Base-by-base conservation (phyloP, 1,140 invertebrate species). In the Leguminivora glycinivorella region DNA sequence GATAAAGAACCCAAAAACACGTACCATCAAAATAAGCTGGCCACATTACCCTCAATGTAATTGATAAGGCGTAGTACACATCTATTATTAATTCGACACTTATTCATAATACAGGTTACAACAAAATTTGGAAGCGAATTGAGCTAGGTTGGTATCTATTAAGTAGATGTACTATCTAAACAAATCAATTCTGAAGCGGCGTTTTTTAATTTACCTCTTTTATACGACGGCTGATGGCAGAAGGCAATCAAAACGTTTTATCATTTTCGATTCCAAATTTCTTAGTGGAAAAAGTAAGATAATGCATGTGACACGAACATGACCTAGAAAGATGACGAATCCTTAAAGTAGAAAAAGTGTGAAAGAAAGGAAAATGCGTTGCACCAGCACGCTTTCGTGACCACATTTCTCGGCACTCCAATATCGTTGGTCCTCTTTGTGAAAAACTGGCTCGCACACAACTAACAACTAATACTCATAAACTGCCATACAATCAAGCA, bases 1-100 rank as follows among this genome's bases (percentile, higher is more conserved):
- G 80, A 87, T 78, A 86, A 86, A 86, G 68, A 88, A 77, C 78
- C 78, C 69, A 81, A 75, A 72, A 73, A 81, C 76, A 82, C 77
- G 75, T 79, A 72, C 76, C 77, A 79, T 52, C 75, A 85, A 76
- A 68, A 84, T 76, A 80, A 72, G 75, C 56, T 78, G 70, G 70
- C 77, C 73, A 83, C 47, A 7, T 52, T 5, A 52, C 17, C 43
- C 43, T 47, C n/a, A 7, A n/a, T 22, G 19, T 52, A 10, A 9
- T 17, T 10, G 19, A 52, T 52, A 52, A 22, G 19, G 47, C 47
- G 14, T 52, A 52, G 47, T 22, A 2, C 17, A 6, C 47, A 10
- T 22, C 19, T 52, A 52, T n/a, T 22, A 1, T 52, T 52, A 52
- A 22, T 52, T 52, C 3, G 7, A 22, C 47, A 52, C n/a, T 19